Percentiles rank a stretch among this genome's conserved stretches.
Conservation (phyloP, 2,797 vertebrate genomes). For the Botia kubotai region DNA sequence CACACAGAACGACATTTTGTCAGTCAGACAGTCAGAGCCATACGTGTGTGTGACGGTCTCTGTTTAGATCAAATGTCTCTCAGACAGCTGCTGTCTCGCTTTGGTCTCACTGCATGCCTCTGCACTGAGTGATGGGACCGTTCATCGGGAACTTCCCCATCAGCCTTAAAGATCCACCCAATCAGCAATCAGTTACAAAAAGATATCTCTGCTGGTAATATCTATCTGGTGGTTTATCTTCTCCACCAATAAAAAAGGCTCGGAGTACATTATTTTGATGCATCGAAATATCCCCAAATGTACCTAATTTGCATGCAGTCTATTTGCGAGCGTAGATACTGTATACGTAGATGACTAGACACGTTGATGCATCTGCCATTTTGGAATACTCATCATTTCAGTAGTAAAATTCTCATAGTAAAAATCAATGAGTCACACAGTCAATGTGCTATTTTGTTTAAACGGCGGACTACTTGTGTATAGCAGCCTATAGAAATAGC, state of each 20-base stretch:
- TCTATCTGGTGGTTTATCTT: background rate
- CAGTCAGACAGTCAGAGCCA: background rate
- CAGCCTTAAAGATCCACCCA: conserved; percentile 35
- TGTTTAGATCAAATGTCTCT: conserved; percentile 12
- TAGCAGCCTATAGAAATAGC: too few species aligned
- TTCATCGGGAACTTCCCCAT: conserved; percentile 27
- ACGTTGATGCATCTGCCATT: too few species aligned
- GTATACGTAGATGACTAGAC: too few species aligned
- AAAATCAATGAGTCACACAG: too few species aligned
- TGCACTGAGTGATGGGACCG: background rate
- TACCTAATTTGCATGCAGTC: background rate
- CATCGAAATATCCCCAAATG: background rate
- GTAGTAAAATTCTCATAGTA: too few species aligned
- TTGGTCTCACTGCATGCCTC: background rate
- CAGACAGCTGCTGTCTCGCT: conserved; percentile 23
- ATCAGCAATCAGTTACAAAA: conserved; percentile 10
- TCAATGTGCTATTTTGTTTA: too few species aligned
- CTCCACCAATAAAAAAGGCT: background rate
- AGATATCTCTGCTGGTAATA: background rate
- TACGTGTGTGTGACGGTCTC: conserved; percentile 9
- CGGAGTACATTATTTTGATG: background rate
- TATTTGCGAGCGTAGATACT: too few species aligned
- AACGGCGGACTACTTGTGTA: too few species aligned
- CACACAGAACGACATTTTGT: conserved; percentile 21
- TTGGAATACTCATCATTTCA: too few species aligned